Evolutionary conservation across 1,140 invertebrate species (phyloP).

Genomic region (Leptinotarsa undecemlineata): DNA sequence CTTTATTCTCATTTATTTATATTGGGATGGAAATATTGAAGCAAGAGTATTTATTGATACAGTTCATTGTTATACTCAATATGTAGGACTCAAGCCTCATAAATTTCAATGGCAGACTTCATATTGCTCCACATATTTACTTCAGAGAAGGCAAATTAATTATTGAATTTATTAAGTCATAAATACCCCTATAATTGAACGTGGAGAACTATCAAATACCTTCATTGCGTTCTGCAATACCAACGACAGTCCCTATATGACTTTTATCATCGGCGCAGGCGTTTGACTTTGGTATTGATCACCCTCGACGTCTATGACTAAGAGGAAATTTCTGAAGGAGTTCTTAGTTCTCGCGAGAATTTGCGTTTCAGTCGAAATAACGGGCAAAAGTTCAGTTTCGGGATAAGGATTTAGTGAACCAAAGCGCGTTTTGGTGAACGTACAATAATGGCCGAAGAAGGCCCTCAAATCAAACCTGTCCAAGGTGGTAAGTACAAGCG

Average conservation of each 20-base stretch:
- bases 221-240: neutral
- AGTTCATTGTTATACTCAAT: no score
- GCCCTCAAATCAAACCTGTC: slow-evolving; percentile 45
- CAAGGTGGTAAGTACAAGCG: slow-evolving; percentile 40
- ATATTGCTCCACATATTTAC: no score
- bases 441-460: slow-evolving; percentile 45
- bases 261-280: neutral
- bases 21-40: no score
- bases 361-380: neutral
- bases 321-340: slow-evolving; percentile 13
- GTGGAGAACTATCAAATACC: neutral
- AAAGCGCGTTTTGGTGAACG: neutral
- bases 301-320: slow-evolving; percentile 22
- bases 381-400: neutral
- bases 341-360: neutral
- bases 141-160: no score
- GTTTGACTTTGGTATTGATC: slow-evolving; percentile 14
- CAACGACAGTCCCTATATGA: neutral
- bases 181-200: no score
- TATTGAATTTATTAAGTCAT: no score
- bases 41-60: no score
- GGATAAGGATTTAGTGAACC: neutral
- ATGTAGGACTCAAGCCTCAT: no score
- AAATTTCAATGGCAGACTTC: no score
- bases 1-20: neutral